Percentiles rank a stretch among this genome's conserved stretches.
Evolutionary conservation across 2,113 vertebrate genomes (phyloP).

Genomic region (Crotalus viridis): DNA sequence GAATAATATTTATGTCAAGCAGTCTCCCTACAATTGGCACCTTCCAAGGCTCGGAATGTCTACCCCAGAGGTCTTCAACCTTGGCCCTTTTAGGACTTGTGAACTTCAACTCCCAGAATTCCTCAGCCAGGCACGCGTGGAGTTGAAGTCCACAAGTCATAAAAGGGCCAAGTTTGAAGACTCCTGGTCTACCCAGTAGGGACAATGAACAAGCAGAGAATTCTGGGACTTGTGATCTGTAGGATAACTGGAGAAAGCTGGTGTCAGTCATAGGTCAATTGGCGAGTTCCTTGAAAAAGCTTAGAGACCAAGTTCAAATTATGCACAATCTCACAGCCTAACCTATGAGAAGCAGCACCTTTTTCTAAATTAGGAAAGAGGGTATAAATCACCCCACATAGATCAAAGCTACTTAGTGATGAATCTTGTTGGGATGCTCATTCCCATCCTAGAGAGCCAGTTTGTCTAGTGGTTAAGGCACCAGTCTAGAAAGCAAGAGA

Average conservation of each 20-base stretch:
- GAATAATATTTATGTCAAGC: not conserved
- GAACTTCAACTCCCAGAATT: no score
- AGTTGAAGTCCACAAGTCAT: no score
- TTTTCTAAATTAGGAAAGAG: not conserved
- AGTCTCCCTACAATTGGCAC: not conserved
- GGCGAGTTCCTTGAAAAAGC: not conserved
- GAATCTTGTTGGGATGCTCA: not conserved
- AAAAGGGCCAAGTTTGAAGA: no score
- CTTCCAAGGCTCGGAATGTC: not conserved
- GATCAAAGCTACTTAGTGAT: not conserved
- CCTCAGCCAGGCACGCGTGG: no score
- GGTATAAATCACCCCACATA: not conserved
- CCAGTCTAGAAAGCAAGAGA: not conserved
- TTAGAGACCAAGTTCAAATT: not conserved
- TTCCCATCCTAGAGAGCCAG: not conserved
- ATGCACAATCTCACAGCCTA: not conserved
- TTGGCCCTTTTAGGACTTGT: no score
- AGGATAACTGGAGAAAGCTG: not conserved
- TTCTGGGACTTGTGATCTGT: not conserved
- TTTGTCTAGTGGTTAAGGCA: not conserved
- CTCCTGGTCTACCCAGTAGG: not conserved
- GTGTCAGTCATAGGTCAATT: not conserved
- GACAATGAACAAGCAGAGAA: not conserved
- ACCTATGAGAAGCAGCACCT: not conserved
- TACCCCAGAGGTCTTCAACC: not conserved